These are phyloP conservation scores for Ptychoptera contaminata DNA, from an alignment of 2,888 invertebrate species.

Conservation along the genomic window DNA sequence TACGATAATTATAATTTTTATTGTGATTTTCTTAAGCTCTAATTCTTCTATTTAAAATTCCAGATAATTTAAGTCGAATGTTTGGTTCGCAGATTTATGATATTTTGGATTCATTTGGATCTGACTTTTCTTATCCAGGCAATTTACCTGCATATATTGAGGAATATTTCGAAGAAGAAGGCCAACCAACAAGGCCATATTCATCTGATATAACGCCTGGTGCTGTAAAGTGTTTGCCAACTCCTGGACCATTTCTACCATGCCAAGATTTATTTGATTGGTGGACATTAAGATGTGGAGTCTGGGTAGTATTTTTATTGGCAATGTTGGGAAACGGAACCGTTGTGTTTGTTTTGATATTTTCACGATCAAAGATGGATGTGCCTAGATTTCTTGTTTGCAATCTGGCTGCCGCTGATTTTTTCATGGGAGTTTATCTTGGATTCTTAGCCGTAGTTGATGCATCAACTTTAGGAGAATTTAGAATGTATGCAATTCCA, in stretches of 20 bases:
- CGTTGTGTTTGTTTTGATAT: slow-evolving; percentile 84
- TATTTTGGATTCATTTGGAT: slow-evolving; percentile 51
- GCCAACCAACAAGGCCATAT: slow-evolving; percentile 17
- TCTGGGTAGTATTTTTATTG: slow-evolving; percentile 92
- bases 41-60: slow-evolving; percentile 13
- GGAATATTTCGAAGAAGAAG: slow-evolving; percentile 52
- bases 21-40: background rate
- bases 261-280: slow-evolving; percentile 93
- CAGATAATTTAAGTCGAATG: slow-evolving; percentile 58
- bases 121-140: slow-evolving; percentile 52
- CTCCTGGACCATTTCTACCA: slow-evolving; percentile 85
- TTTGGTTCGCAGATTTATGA: slow-evolving; percentile 54
- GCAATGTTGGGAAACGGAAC: slow-evolving; percentile 93
- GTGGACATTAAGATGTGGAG: slow-evolving; percentile 94
- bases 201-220: slow-evolving; percentile 23
- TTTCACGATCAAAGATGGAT: slow-evolving; percentile 85
- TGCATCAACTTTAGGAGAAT: slow-evolving; percentile 88
- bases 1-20: slow-evolving; percentile 32
- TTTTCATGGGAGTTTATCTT: slow-evolving; percentile 92
- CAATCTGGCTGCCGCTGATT: slow-evolving; percentile 91
- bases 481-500: slow-evolving; percentile 88
- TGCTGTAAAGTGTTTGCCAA: slow-evolving; percentile 55
- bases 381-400: slow-evolving; percentile 93
- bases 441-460: slow-evolving; percentile 91
- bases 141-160: slow-evolving; percentile 54